Conservation (phyloP, 2,888 invertebrate species). For the Tanypteryx hageni region DNA sequence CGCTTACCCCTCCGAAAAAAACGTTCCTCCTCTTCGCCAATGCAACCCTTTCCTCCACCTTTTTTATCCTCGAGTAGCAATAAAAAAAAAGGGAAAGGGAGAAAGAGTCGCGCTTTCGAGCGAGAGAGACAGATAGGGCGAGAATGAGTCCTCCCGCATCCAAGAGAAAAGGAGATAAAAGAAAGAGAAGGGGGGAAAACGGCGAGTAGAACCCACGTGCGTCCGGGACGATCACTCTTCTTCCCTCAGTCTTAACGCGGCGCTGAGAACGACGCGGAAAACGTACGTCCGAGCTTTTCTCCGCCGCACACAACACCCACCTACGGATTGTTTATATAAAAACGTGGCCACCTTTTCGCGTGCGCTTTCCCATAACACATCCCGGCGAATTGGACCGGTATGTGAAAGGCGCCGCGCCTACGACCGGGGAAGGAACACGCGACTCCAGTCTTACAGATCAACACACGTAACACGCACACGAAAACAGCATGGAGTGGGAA, state of each 20-base stretch:
- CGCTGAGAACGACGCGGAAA: background rate
- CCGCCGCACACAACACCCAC: too few relatives aligned
- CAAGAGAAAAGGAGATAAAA: background rate
- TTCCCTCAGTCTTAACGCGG: background rate
- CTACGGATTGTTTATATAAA: too few relatives aligned
- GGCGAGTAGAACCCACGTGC: background rate
- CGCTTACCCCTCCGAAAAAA: too few relatives aligned
- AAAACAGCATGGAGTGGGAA: too few relatives aligned
- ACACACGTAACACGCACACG: background rate
- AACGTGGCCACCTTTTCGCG: too few relatives aligned
- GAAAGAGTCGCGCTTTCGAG: background rate
- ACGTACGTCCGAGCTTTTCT: background rate
- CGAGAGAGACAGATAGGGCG: background rate
- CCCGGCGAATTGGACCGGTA: too few relatives aligned
- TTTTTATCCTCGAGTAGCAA: too few relatives aligned
- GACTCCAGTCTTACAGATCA: background rate
- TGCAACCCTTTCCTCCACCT: too few relatives aligned
- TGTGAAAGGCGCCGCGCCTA: too few relatives aligned
- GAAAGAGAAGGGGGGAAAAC: background rate
- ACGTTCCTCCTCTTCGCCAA: too few relatives aligned
- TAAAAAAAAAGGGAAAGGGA: too few relatives aligned
- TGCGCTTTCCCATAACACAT: too few relatives aligned
- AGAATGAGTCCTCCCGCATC: background rate
- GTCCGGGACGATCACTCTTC: background rate
- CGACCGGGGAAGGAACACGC: background rate